phyloP scores from a whole-genome alignment of 2,888 invertebrate genomes.

The Lamellibrachia columna region DNA sequence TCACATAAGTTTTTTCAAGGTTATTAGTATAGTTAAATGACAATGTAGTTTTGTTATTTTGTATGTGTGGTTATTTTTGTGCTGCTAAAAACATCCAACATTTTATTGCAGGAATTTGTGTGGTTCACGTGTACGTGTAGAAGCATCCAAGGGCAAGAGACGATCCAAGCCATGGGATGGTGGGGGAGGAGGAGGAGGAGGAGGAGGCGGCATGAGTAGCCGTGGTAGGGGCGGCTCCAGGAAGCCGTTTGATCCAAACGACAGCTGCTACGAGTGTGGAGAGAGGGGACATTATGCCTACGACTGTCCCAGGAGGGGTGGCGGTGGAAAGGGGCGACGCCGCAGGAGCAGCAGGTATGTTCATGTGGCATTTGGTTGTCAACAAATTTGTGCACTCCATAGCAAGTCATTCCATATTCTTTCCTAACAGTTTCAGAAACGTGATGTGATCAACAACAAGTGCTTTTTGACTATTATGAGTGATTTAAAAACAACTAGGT shows the following conservation, averaged over 20 bases:
- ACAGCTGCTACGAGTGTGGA: constrained; percentile 93
- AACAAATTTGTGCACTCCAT: background rate
- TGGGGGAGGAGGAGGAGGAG: constrained; percentile 46
- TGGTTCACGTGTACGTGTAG: constrained; percentile 88
- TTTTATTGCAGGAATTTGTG: constrained; percentile 67
- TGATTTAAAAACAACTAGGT: background rate
- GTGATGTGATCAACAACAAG: background rate
- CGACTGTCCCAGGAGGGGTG: constrained; percentile 73
- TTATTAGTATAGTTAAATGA: no score
- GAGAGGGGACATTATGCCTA: constrained; percentile 92
- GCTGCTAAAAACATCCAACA: background rate
- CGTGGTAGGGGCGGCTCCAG: constrained; percentile 34
- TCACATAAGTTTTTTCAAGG: no score
- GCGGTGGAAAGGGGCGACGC: constrained; percentile 31
- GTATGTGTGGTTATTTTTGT: no score
- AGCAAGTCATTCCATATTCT: background rate
- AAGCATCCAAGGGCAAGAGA: constrained; percentile 86
- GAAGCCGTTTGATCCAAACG: constrained; percentile 86
- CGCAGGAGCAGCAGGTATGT: constrained; percentile 9
- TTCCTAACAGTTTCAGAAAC: background rate
- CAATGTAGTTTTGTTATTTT: no score
- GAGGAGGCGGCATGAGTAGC: constrained; percentile 42
- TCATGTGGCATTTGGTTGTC: background rate
- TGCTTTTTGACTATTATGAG: background rate
- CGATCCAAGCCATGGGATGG: constrained; percentile 59